A percentile compares a stretch with the other conserved stretches of the same genome.
Conservation (phyloP, 2,113 vertebrate genomes). For the Oreochromis tanganicae region DNA sequence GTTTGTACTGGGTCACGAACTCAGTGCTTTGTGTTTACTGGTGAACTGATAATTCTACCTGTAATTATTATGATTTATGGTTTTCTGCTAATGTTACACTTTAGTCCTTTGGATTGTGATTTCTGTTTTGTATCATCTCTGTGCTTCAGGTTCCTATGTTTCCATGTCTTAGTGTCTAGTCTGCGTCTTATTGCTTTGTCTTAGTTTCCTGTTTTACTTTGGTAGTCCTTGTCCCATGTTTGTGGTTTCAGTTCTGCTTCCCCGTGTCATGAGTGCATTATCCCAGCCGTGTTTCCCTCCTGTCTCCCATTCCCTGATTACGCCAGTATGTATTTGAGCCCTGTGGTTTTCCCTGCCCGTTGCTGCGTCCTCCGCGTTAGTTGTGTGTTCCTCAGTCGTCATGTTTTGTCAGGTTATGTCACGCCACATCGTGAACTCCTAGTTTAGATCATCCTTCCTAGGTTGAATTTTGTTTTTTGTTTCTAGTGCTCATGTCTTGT, state of each 20-base stretch:
- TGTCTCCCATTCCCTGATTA: not conserved
- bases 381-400: not conserved
- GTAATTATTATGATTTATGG: not conserved
- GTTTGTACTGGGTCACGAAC: not conserved
- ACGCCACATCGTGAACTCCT: not conserved
- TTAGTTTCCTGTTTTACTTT: not conserved
- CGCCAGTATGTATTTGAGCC: rapidly evolving
- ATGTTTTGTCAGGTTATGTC: not conserved
- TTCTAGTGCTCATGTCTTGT: not conserved
- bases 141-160: not conserved
- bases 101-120: not conserved
- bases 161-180: not conserved
- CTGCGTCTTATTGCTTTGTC: rapidly evolving
- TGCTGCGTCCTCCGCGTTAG: rapidly evolving
- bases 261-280: not conserved
- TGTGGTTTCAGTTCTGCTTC: not conserved
- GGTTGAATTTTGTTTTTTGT: not conserved
- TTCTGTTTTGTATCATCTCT: not conserved
- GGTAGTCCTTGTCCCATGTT: not conserved
- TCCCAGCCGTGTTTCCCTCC: not conserved
- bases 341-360: rapidly evolving
- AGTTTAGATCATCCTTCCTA: not conserved
- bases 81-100: not conserved
- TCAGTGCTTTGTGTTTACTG: not conserved
- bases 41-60: not conserved